Base-by-base conservation (phyloP, 1,140 invertebrate genomes). In the Brachionus sp. region DNA sequence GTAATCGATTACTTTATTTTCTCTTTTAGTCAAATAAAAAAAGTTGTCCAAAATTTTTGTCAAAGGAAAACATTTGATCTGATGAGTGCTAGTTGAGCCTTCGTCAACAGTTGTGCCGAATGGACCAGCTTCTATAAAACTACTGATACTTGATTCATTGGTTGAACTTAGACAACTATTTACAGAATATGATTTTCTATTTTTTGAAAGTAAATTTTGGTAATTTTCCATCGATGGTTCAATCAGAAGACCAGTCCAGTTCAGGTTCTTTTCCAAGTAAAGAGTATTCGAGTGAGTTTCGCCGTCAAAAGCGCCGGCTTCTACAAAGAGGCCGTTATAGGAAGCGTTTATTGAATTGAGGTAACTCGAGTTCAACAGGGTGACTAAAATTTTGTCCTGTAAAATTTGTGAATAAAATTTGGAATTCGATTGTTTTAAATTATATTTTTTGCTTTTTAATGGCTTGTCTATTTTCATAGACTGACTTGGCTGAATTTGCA, bases 211-310 rank as follows among this genome's bases (percentile, higher is more conserved):
- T 85, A 91, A 86, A 42, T 88, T 85, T 4, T 85, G 84, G 85
- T 90, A 90, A 82, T 90, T 90, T 2, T 88, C 93, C 10, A 4
- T 91, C 86, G 93, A 92, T 0, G 93, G 92, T 77, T 93, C 91
- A 12, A 93, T 91, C 53, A 93, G 89, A 6, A 94, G 88, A 2
- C 93, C 93, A 80, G 89, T 89, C 94, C 93, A 94, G 53, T 90
- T 90, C 6, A 93, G 89, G 19, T 91, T 90, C 4, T 90, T 88
- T 85, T 93, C 93, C 53, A 94, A 86, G 91, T 91, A 93, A 77
- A 91, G 88, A 0, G 92, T 92, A 70, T 92, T 91, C 6, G 91
- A 91, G 12, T 90, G 88, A 88, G 89, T 90, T 84, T 90, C 89
- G 3, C 90, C 90, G 84, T 91, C 90, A 73, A 90, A 90, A 0